Conservation (phyloP, 2,797 vertebrate genomes). For the Pristis pectinata region DNA sequence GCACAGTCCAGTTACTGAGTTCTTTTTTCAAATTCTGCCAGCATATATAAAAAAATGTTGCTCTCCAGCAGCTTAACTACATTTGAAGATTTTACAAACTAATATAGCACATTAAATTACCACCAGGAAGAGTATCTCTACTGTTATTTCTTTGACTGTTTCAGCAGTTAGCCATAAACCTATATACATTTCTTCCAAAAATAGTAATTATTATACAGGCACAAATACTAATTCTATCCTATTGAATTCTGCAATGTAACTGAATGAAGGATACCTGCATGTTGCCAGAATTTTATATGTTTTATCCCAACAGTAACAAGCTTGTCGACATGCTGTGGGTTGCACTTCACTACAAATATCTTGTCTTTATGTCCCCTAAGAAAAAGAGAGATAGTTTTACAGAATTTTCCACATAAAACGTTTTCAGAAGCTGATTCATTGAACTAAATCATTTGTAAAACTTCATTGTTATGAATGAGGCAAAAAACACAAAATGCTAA, state of each 20-base stretch:
- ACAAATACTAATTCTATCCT: neutral
- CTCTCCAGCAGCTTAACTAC: neutral
- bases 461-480: neutral
- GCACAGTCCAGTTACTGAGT: neutral
- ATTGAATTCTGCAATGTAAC: neutral
- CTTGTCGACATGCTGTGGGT: conserved; percentile 84
- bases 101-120: neutral
- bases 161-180: neutral
- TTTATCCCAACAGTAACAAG: conserved; percentile 89
- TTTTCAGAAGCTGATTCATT: neutral
- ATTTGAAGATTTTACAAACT: neutral
- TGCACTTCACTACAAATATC: conserved; percentile 86
- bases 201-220: neutral
- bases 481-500: conserved; percentile 47
- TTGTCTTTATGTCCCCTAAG: conserved; percentile 86
- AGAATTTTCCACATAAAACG: neutral
- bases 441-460: neutral
- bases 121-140: neutral
- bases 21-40: neutral
- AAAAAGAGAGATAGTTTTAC: conserved; percentile 43
- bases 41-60: neutral
- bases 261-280: conserved; percentile 68
- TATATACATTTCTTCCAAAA: neutral
- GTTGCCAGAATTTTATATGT: conserved; percentile 97
- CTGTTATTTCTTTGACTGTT: neutral